Evolutionary conservation across 1,140 invertebrate genomes (phyloP).

Genomic region (Hypsibius dujardini): DNA sequence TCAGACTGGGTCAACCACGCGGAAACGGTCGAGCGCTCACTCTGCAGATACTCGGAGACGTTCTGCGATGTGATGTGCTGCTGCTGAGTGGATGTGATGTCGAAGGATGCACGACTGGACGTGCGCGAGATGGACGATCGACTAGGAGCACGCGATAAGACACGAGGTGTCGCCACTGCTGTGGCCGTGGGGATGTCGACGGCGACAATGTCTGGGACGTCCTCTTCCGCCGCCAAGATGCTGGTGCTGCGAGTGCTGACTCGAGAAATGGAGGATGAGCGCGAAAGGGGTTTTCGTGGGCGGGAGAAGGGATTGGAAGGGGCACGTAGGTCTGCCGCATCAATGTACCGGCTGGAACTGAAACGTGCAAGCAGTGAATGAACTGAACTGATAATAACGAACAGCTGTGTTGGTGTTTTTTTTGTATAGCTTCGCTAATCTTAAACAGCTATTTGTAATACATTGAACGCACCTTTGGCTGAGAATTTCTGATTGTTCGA

Average conservation of each 20-base stretch:
- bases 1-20: neutral
- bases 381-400: too few relatives aligned
- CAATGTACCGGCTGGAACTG: too few relatives aligned
- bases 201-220: neutral
- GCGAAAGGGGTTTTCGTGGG: neutral
- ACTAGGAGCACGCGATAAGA: neutral
- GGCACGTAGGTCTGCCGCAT: too few relatives aligned
- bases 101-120: neutral
- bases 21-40: neutral
- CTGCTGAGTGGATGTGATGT: neutral
- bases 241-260: conserved; percentile 13
- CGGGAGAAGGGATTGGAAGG: too few relatives aligned
- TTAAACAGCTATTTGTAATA: too few relatives aligned
- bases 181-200: neutral
- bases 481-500: too few relatives aligned
- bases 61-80: neutral
- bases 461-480: too few relatives aligned
- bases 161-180: neutral
- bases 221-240: conserved; percentile 1
- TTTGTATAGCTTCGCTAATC: too few relatives aligned
- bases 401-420: too few relatives aligned
- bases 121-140: neutral
- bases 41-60: neutral
- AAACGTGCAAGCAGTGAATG: too few relatives aligned
- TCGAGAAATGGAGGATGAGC: neutral